Conservation (phyloP, 2,888 invertebrate genomes). For the Muschampia plurimacula region DNA sequence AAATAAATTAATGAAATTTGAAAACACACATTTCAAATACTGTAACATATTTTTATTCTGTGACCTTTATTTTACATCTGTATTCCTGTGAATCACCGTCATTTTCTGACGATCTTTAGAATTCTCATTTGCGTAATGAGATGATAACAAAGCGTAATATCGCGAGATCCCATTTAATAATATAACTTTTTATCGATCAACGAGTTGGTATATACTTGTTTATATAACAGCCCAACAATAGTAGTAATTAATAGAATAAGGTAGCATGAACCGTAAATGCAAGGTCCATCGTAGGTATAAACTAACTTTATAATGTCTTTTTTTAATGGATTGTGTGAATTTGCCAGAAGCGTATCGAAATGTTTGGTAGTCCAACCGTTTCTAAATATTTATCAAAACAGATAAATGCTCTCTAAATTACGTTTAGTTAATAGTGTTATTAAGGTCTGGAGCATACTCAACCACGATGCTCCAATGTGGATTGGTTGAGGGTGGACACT, state of each 20-base stretch:
- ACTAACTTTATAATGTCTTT: not conserved
- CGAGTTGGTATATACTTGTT: not conserved
- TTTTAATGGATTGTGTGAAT: not conserved
- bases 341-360: too few species aligned
- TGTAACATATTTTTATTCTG: not conserved
- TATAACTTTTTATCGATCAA: not conserved
- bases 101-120: not conserved
- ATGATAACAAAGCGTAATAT: not conserved
- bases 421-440: too few species aligned
- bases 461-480: too few species aligned
- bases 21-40: not conserved
- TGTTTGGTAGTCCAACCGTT: too few species aligned
- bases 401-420: too few species aligned
- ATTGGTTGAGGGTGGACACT: too few species aligned
- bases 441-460: too few species aligned
- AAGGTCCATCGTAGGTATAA: not conserved
- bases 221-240: slow-evolving; percentile 16
- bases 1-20: not conserved
- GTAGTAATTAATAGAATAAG: slow-evolving; percentile 17
- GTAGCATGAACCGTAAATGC: not conserved
- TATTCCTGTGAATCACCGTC: not conserved
- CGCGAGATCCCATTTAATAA: slow-evolving; percentile 5
- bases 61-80: not conserved
- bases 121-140: slow-evolving; percentile 3
- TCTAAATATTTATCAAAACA: too few species aligned